Base-by-base conservation (phyloP, 1,140 invertebrate species). In the Habropoda laboriosa region DNA sequence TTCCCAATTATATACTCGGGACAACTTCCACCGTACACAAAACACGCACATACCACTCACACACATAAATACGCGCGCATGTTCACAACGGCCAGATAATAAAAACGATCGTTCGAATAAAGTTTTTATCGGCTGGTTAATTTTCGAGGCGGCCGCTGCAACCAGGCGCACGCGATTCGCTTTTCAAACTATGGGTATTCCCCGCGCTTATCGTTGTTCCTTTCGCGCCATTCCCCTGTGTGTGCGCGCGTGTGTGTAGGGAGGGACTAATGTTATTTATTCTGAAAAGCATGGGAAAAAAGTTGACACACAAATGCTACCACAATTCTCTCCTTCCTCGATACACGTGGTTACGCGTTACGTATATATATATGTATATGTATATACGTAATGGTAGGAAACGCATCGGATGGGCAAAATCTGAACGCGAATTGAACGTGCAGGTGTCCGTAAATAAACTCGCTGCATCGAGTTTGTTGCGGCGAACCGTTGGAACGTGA, bases 361-460 rank as follows among this genome's bases (percentile, higher is more conserved):
- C 32, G 16, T 18, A 42, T 12, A 16, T 7, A 12, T 7, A 32
- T 30, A 40, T 13, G 16, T 6, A n/a, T 13, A 24, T 4, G n/a
- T 61, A n/a, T 61, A 21, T 18, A 10, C 10, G 30, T 27, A 58
- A 13, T 27, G 42, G 38, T 7, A 24, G 63, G 63, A 45, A 13
- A 13, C 6, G 64, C 30, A 51, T 35, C 45, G 64, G 64, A 63
- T 38, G n/a, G 18, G 82, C 58, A 66, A 86, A 85, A 85, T 86
- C 85, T 73, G 76, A 80, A 80, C 83, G 42, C 83, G 83, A 83
- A 86, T 83, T 72, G 80, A 74, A 75, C 71, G 85, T 72, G 85
- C 83, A 89, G 85, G 83, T 90, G 86, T 88, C 87, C 87, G 88
- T 89, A 86, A 87, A 89, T 89, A 89, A 89, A 90, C 84, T 83